Percentiles rank a stretch among this genome's conserved stretches.
Conservation (phyloP, 2,888 invertebrate species). For the Apodemia mormo region DNA sequence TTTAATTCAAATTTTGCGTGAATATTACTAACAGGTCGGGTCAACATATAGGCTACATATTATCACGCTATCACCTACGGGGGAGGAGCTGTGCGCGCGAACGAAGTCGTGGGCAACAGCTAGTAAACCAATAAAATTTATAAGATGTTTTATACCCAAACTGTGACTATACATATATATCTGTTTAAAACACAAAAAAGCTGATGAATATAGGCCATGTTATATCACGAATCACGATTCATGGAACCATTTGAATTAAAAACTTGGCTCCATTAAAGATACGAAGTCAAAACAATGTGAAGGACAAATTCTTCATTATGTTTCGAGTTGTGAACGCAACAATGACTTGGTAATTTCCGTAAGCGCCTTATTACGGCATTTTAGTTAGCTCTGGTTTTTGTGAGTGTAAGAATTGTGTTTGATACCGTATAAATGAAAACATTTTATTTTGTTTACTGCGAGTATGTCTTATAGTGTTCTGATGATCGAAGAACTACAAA, state of each 20-base stretch:
- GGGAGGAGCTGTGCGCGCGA: no score
- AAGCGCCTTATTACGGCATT: slow-evolving; percentile 28
- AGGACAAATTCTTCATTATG: slow-evolving; percentile 33
- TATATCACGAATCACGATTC: not conserved
- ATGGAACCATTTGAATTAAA: slow-evolving; percentile 2
- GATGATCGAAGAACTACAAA: no score
- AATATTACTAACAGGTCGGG: no score
- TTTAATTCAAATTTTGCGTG: no score
- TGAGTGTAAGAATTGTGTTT: slow-evolving; percentile 1
- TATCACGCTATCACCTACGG: no score
- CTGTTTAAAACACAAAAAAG: not conserved
- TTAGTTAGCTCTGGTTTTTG: slow-evolving; percentile 24
- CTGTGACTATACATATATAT: not conserved
- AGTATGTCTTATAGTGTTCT: not conserved
- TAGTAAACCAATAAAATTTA: no score
- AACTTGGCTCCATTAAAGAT: slow-evolving; percentile 5
- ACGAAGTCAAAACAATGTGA: slow-evolving; percentile 25
- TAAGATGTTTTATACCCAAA: not conserved
- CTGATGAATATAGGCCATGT: slow-evolving; percentile 3
- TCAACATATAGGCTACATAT: no score
- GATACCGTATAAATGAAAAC: not conserved
- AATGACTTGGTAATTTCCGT: slow-evolving; percentile 40
- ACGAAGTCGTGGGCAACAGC: no score
- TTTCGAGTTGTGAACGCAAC: slow-evolving; percentile 27
- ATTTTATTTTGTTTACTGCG: not conserved